Evolutionary conservation across 2,113 vertebrate genomes (phyloP).

Genomic region (Eclectus roratus): DNA sequence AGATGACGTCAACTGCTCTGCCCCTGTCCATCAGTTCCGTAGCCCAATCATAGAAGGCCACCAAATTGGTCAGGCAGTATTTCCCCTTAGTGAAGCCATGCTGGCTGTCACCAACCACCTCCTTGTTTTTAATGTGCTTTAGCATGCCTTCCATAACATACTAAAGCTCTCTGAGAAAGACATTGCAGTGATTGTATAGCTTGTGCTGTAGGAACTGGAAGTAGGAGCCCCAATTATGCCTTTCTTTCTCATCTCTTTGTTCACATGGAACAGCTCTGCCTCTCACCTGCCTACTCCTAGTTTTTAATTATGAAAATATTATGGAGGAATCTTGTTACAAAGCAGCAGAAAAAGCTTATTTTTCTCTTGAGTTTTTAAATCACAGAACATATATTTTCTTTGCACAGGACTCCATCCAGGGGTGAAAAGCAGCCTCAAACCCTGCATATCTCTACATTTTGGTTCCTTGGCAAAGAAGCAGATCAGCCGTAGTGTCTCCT

Average conservation of each 20-base stretch:
- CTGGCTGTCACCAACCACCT: too few relatives aligned
- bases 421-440: background rate
- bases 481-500: background rate
- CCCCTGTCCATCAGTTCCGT: too few relatives aligned
- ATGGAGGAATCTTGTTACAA: background rate
- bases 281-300: constrained; percentile 38
- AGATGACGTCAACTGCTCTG: too few relatives aligned
- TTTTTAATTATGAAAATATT: constrained; percentile 55
- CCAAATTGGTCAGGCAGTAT: too few relatives aligned
- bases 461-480: background rate
- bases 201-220: constrained; percentile 5
- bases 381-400: background rate
- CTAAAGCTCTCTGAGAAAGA: background rate
- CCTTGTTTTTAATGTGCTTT: too few relatives aligned
- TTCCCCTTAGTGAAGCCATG: too few relatives aligned
- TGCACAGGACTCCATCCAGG: background rate
- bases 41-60: too few relatives aligned
- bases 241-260: constrained; percentile 28
- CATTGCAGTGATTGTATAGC: background rate
- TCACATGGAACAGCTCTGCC: constrained; percentile 17
- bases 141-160: background rate
- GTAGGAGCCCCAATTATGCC: background rate
- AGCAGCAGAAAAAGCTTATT: constrained; percentile 2
- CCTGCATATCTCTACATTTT: background rate
- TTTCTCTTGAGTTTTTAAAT: background rate